Evolutionary conservation across 2,888 invertebrate species (phyloP), one percentile per base, ranked within the genome.

Genomic region (Timandra comae): DNA sequence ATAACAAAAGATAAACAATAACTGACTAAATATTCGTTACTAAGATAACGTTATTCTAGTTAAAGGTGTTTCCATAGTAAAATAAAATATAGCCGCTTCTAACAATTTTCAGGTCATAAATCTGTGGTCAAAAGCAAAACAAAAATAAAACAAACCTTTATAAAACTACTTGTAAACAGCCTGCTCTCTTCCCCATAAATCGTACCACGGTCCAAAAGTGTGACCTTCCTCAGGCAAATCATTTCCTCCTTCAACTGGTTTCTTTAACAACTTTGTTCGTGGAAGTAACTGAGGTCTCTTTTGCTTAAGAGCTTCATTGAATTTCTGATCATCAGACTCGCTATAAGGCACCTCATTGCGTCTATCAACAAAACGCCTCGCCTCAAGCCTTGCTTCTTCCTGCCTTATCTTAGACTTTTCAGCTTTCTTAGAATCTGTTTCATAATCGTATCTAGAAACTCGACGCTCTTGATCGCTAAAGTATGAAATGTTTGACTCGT

Each of bases 161-260:
- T 41, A 45, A 36, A 39, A 43, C 59, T 86, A 89, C 59, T 88
- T 88, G 66, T 86, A 86, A 53, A 91, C 89, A 16, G 91, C 90
- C 24, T 90, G 87, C 71, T 93, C 93, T 35, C 90, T 87, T 16
- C 91, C 94, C 95, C 95, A 95, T 42, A 95, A 87, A 75, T 95
- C 95, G 63, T 94, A 95, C 95, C 95, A 95, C 0, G 95, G 94
- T 1, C 95, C 95, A 65, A 93, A 95, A 48, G 91, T 91, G 59
- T 93, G 93, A 6, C 89, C 89, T 35, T 88, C 88, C 56, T 88
- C 87, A 30, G 84, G 84, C 40, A 87, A 71, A 49, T 87, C 87
- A 35, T 60, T 70, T 36, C 72, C 75, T n/a, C n/a, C 16, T 38
- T 86, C 86, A 9, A 66, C 68, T 27, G 88, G 71, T 47, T 88